These are phyloP conservation scores for Calidris pugnax DNA, from an alignment of 2,113 vertebrate species.

Conservation along the genomic window DNA sequence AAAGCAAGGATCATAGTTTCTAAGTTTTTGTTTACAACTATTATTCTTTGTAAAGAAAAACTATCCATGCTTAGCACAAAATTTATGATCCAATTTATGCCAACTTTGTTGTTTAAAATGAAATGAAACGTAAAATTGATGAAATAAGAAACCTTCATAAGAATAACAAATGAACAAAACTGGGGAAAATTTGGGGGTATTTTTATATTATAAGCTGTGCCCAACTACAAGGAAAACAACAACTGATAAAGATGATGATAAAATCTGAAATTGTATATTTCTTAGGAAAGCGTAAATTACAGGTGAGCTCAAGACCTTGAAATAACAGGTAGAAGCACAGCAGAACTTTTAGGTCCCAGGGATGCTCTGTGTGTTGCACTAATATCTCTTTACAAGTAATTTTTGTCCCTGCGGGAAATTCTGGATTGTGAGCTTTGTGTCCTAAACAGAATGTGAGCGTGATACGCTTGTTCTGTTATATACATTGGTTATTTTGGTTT, in stretches of 20 bases:
- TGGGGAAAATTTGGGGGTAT: background rate
- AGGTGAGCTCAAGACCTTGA: background rate
- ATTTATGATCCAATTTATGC: background rate
- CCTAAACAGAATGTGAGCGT: background rate
- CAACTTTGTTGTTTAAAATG: background rate
- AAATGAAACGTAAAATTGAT: background rate
- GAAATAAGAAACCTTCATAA: background rate
- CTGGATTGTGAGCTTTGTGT: background rate
- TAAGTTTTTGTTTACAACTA: background rate
- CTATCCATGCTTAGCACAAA: background rate
- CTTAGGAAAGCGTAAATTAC: background rate
- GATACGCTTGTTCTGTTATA: background rate
- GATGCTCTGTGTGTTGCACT: background rate
- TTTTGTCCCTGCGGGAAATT: background rate
- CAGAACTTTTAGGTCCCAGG: background rate
- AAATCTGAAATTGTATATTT: background rate
- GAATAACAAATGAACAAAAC: background rate
- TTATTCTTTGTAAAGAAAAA: background rate
- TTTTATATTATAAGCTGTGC: background rate
- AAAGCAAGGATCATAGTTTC: background rate
- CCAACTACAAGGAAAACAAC: background rate
- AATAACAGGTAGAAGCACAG: background rate
- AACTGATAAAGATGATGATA: background rate
- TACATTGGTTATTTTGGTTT: background rate
- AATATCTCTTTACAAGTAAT: background rate